These are phyloP conservation scores for Hafferia zeledoni DNA, from an alignment of 2,797 vertebrate species.

Conservation along the genomic window DNA sequence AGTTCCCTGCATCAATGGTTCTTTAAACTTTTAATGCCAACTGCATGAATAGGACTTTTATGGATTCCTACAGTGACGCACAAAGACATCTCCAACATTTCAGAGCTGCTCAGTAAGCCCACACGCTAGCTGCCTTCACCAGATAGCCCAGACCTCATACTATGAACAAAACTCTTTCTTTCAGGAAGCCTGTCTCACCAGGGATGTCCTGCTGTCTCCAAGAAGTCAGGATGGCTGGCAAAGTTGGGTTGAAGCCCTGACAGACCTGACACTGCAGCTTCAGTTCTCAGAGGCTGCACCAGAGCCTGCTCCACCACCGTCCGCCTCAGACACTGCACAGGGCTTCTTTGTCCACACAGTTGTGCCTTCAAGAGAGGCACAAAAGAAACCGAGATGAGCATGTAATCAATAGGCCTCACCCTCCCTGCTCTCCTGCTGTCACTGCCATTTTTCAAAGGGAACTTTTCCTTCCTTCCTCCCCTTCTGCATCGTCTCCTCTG, in stretches of 20 bases:
- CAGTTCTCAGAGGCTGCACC: neutral
- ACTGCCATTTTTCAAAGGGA: constrained; percentile 32
- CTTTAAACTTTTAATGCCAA: constrained; percentile 23
- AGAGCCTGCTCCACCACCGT: neutral
- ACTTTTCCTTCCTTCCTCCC: constrained; percentile 24
- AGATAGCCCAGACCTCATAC: neutral
- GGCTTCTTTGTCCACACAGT: neutral
- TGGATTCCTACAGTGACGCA: constrained; percentile 17
- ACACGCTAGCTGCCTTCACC: neutral
- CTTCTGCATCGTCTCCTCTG: neutral
- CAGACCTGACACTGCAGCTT: neutral
- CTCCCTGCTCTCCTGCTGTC: neutral
- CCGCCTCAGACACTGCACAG: neutral
- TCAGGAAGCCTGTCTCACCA: neutral
- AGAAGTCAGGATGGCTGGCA: neutral
- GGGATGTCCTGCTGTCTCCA: neutral
- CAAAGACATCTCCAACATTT: constrained; percentile 10
- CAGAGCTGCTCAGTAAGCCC: neutral
- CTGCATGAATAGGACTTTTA: constrained; percentile 23
- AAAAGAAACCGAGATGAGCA: neutral
- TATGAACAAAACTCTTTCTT: neutral
- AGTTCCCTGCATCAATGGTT: constrained; percentile 1
- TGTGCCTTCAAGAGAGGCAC: neutral
- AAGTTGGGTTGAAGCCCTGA: neutral
- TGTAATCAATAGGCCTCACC: constrained; percentile 48